Conservation (phyloP, 1,140 invertebrate genomes). For the Oedothorax gibbosus region DNA sequence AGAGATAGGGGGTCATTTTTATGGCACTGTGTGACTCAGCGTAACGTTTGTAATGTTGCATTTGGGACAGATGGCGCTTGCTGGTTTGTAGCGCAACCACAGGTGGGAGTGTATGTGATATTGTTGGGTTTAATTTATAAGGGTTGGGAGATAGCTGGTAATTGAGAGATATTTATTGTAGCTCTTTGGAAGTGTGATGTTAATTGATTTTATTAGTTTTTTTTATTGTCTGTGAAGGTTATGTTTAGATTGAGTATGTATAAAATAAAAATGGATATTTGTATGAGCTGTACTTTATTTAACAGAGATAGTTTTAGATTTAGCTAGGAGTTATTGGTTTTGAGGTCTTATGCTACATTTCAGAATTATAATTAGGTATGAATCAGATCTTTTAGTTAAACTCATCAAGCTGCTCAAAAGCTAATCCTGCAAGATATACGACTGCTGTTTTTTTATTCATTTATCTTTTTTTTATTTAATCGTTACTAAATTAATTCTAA, state of each 20-base stretch:
- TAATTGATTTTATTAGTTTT: neutral
- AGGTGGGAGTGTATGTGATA: constrained; percentile 5
- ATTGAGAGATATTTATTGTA: neutral
- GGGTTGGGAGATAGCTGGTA: neutral
- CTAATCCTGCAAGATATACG: too few species aligned
- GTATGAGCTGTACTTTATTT: neutral
- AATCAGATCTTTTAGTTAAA: too few species aligned
- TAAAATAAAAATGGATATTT: too few species aligned
- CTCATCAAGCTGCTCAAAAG: too few species aligned
- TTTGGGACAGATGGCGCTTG: constrained; percentile 13
- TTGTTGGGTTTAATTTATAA: neutral
- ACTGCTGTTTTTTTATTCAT: too few species aligned
- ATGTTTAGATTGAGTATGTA: too few species aligned
- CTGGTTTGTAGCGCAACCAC: neutral
- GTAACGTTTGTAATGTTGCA: constrained; percentile 13
- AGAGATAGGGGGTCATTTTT: constrained; percentile 29
- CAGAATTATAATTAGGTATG: too few species aligned
- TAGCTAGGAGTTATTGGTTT: too few species aligned
- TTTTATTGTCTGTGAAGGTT: too few species aligned
- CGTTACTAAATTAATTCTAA: too few species aligned
- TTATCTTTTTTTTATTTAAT: too few species aligned
- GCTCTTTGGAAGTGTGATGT: neutral
- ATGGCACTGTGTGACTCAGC: constrained; percentile 39
- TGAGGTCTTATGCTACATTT: too few species aligned
- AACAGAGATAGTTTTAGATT: neutral